Conservation (phyloP, 2,888 invertebrate genomes). For the Iselma pallidipennis region DNA sequence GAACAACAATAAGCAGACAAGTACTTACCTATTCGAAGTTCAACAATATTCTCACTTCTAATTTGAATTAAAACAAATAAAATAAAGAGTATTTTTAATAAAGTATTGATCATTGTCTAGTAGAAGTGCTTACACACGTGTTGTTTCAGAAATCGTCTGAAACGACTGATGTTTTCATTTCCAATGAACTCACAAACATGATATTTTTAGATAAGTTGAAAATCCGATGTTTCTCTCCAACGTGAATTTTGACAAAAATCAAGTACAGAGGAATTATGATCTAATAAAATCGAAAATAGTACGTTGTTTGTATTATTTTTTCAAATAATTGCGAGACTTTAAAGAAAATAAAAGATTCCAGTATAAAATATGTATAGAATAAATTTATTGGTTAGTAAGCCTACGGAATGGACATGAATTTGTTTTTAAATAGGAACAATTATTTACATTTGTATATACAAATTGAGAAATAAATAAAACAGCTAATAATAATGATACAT, state of each 20-base stretch:
- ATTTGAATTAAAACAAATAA: background rate
- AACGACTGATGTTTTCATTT: background rate
- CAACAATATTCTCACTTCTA: background rate
- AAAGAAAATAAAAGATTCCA: background rate
- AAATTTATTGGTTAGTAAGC: background rate
- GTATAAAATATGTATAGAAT: background rate
- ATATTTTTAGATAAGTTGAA: background rate
- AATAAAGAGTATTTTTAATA: background rate
- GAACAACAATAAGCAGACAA: background rate
- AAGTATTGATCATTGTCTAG: background rate
- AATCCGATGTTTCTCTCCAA: no score
- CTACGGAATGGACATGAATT: background rate
- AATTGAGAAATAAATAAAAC: background rate
- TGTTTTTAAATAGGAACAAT: slow-evolving; percentile 2
- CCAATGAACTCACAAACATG: background rate
- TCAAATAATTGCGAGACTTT: no score
- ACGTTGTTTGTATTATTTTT: no score
- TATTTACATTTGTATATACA: slow-evolving; percentile 5
- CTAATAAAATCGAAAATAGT: no score
- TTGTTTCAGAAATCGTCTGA: background rate
- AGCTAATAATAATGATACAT: background rate
- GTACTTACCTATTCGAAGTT: background rate
- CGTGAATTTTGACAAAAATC: no score
- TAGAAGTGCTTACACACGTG: background rate
- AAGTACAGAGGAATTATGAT: no score